Conservation (phyloP, 1,140 invertebrate species). For the Vanessa atalanta region DNA sequence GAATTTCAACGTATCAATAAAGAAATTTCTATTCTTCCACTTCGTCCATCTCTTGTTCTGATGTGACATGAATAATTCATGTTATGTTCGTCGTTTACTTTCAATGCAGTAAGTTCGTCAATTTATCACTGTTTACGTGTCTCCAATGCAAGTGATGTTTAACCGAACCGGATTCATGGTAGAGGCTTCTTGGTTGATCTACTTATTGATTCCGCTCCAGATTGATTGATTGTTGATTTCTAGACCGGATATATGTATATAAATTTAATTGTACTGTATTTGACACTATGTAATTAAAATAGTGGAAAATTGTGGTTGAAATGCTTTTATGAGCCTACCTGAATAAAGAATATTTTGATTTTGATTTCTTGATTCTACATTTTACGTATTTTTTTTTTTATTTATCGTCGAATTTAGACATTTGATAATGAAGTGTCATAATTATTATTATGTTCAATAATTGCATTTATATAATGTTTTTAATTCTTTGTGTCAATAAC, state of each 20-base stretch:
- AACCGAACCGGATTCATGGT: conserved; percentile 40
- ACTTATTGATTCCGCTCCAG: conserved; percentile 21
- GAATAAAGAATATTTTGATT: too few relatives aligned
- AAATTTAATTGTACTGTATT: too few relatives aligned
- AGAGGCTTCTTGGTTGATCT: conserved; percentile 23
- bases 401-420: too few relatives aligned
- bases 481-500: neutral
- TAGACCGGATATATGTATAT: too few relatives aligned
- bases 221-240: conserved; percentile 14
- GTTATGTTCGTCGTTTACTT: conserved; percentile 47
- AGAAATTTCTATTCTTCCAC: conserved; percentile 1
- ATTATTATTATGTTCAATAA: too few relatives aligned
- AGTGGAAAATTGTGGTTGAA: too few relatives aligned
- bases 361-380: too few relatives aligned
- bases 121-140: conserved; percentile 54
- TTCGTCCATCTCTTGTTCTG: conserved; percentile 10
- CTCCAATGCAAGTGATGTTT: conserved; percentile 33
- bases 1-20: neutral
- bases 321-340: too few relatives aligned
- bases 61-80: conserved; percentile 54
- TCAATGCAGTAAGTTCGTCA: conserved; percentile 44
- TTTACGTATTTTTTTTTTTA: too few relatives aligned
- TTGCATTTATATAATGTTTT: neutral
- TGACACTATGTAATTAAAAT: too few relatives aligned
- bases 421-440: too few relatives aligned